Evolutionary conservation across 1,140 invertebrate species (phyloP).

Genomic region (Drosophila ohnishii): DNA sequence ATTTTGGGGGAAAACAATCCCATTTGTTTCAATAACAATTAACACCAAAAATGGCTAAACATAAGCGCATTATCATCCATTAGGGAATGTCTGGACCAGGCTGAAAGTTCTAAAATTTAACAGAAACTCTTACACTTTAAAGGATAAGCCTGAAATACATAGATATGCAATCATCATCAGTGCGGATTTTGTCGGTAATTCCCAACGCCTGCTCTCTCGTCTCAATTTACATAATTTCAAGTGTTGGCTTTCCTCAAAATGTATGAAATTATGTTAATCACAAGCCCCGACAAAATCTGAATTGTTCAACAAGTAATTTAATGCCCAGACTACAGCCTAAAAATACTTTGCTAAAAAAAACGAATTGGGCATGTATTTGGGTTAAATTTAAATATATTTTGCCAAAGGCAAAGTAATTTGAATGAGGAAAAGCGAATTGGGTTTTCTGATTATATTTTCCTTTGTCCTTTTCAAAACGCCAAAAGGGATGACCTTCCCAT

Average conservation of each 20-base stretch:
- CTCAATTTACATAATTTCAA: slow-evolving; percentile 43
- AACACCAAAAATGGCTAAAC: slow-evolving; percentile 28
- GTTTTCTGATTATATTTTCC: slow-evolving; percentile 11
- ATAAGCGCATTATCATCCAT: slow-evolving; percentile 37
- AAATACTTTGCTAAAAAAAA: slow-evolving; percentile 4
- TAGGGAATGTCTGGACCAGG: slow-evolving; percentile 8
- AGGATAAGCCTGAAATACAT: background rate
- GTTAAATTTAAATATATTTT: slow-evolving; percentile 18
- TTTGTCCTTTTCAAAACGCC: slow-evolving; percentile 9
- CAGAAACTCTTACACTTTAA: slow-evolving; percentile 10
- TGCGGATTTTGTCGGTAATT: slow-evolving; percentile 10
- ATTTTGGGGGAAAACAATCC: slow-evolving; percentile 16
- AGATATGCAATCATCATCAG: slow-evolving; percentile 33
- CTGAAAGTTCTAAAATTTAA: background rate
- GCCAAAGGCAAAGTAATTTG: background rate
- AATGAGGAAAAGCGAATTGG: slow-evolving; percentile 1
- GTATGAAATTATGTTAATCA: slow-evolving; percentile 46
- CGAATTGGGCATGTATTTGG: background rate
- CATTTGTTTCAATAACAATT: slow-evolving; percentile 49
- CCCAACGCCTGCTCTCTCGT: slow-evolving; percentile 4
- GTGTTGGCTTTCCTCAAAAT: slow-evolving; percentile 24
- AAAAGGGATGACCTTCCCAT: slow-evolving; percentile 3
- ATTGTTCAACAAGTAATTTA: slow-evolving; percentile 30
- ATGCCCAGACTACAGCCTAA: slow-evolving; percentile 6
- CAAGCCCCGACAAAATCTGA: slow-evolving; percentile 25